Conservation (phyloP, 2,888 invertebrate genomes). For the Troilus luridus region DNA sequence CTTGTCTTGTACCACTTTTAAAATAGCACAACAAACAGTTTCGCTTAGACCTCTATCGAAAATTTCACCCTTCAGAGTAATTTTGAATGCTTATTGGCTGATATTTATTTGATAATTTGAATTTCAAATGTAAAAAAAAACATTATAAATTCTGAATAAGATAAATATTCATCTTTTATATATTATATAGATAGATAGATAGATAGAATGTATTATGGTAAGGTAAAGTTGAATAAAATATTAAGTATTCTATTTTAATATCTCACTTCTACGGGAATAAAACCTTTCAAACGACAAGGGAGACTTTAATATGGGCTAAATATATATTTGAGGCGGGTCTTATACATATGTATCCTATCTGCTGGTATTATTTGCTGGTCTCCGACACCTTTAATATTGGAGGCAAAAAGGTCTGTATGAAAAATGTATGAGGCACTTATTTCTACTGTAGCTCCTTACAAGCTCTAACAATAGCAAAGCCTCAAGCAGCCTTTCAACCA, state of each 20-base stretch:
- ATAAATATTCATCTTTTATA: neutral
- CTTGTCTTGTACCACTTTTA: no score
- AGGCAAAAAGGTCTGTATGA: slow-evolving; percentile 17
- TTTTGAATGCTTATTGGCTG: neutral
- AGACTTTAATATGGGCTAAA: slow-evolving; percentile 14
- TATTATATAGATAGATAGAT: no score
- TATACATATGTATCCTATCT: slow-evolving; percentile 37
- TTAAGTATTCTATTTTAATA: neutral
- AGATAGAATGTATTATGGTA: neutral
- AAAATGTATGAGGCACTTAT: slow-evolving; percentile 50
- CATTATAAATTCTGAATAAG: no score
- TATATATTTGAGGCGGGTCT: slow-evolving; percentile 8
- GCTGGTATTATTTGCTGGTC: slow-evolving; percentile 32
- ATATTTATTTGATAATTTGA: no score
- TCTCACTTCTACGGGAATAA: neutral
- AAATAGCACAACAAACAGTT: neutral
- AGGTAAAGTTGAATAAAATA: neutral
- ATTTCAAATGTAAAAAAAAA: no score
- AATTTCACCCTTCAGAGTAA: neutral
- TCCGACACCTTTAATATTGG: slow-evolving; percentile 38
- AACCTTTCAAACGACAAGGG: neutral
- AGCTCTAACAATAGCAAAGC: neutral
- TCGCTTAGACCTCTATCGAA: neutral
- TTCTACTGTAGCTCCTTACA: slow-evolving; percentile 26
- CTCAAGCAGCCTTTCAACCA: slow-evolving; percentile 1